Base-by-base conservation (phyloP, 1,140 invertebrate genomes). In the Drosophila navojoa region DNA sequence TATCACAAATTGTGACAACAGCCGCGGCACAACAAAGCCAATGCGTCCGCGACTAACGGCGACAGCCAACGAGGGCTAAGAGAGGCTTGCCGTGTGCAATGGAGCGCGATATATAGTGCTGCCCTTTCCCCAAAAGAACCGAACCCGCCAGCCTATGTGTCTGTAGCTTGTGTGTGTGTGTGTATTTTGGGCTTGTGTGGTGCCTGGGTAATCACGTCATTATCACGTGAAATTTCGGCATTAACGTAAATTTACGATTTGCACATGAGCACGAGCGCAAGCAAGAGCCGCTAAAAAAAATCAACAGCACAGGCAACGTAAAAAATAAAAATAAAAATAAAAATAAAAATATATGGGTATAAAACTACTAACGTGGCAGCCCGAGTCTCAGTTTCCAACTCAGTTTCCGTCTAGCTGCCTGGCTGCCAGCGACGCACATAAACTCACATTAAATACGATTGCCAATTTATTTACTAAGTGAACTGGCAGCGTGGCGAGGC, bases 191-290 rank as follows among this genome's bases (percentile, higher is more conserved):
- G 55, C 64, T 68, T 60, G 47, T 89, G 79, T 62, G 73, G 77
- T 59, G 77, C 64, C 77, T 75, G 81, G 87, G 87, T 90, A 90
- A 90, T 90, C 87, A 90, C 86, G 87, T 90, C 87, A 90, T 90
- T 90, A 90, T 90, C 86, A 90, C 86, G 86, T 90, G 86, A 90
- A 90, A 86, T 90, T 90, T 87, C 76, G 76, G 86, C 86, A 90
- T 90, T 90, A 90, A 86, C 76, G 81, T 85, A 74, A 89, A 89
- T 89, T 89, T 89, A 89, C 85, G 85, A 85, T 89, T 89, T 85
- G 86, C 85, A 89, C 84, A 89, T 84, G 84, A 89, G 79, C 84
- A 84, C 79, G 59, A 75, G 75, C 60, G 16, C 74, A 53, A 68
- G 67, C 45, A 74, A 54, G 49, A 63, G 52, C 64, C 54, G 42